These are phyloP conservation scores for Tichodroma muraria DNA, from an alignment of 2,113 vertebrate species.

Conservation along the genomic window DNA sequence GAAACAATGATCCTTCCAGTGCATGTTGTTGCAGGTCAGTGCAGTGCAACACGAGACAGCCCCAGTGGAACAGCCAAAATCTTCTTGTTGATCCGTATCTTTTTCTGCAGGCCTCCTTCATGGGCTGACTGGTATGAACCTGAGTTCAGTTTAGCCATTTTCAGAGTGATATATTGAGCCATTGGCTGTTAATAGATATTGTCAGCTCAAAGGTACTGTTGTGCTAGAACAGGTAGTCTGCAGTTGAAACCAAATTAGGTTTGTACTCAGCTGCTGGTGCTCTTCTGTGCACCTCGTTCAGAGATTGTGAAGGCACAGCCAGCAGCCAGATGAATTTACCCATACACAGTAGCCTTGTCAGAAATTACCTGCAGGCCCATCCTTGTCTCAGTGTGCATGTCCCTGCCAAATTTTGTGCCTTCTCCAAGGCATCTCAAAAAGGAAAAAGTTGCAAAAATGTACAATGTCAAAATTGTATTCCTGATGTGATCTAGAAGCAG, in stretches of 20 bases:
- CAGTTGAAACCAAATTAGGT: background rate
- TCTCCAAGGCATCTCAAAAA: background rate
- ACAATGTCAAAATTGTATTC: background rate
- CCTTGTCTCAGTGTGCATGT: background rate
- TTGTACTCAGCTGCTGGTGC: background rate
- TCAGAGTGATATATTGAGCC: background rate
- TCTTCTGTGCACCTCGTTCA: background rate
- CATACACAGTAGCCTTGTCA: background rate
- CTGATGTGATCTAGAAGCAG: background rate
- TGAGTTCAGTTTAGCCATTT: background rate
- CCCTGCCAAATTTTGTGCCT: background rate
- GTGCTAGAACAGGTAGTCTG: background rate
- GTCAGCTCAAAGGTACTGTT: background rate
- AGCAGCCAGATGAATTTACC: background rate
- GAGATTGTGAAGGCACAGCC: background rate
- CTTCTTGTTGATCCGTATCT: background rate
- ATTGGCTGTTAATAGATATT: background rate
- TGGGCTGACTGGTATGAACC: background rate
- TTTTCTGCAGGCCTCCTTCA: background rate
- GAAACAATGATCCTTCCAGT: background rate
- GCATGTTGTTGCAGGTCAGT: background rate
- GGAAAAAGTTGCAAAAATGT: background rate
- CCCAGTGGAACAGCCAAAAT: background rate
- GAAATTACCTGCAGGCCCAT: background rate
- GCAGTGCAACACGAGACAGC: background rate